Base-by-base conservation (phyloP, 2,888 invertebrate genomes). In the Sminthurides aquaticus region DNA sequence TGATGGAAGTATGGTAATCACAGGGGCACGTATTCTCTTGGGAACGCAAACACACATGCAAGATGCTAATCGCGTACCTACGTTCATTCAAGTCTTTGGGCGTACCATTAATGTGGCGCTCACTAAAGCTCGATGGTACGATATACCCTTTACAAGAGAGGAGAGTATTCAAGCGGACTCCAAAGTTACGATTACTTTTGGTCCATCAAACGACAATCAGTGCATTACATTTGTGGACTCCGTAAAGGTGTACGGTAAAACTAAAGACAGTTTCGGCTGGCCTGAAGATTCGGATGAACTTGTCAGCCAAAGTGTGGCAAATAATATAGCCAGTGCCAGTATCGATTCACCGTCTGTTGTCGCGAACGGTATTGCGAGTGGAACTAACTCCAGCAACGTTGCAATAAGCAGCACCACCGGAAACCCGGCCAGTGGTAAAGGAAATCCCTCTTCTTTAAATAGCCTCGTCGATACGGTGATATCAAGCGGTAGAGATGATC, bases 261-360 rank as follows among this genome's bases (percentile, higher is more conserved):
- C 91, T 1, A 97, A 97, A 79, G 96, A 96, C 77, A 84, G 88
- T 0, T 95, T 97, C 77, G 95, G 95, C 52, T 97, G 96, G 97
- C 95, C 95, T 0, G 96, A 97, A 78, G 96, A 97, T 76, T 86
- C 85, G 8, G 95, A 96, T 76, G 96, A 96, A 69, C 79, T 81
- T 29, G 65, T 74, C 1, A 34, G 43, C 43, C 43, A 34, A 5
- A 34, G 43, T 34, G 49, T 57, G 8, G 57, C 57, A 20, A 25
- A 54, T 22, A 34, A 26, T 20, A 52, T 28, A 27, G 52, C 52
- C 5, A 5, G 11, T 5, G 52, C 52, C 22, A 52, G 20, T 52
- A 20, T 8, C 20, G 20, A 8, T 20, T 52, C 52, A 5, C 5
- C 5, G 11, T 52, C 52, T 18, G 20, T 5, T 20, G 52, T 8